Evolutionary conservation across 2,888 invertebrate species (phyloP), one percentile per base, ranked within the genome.

Genomic region (Yponomeuta cagnagella): DNA sequence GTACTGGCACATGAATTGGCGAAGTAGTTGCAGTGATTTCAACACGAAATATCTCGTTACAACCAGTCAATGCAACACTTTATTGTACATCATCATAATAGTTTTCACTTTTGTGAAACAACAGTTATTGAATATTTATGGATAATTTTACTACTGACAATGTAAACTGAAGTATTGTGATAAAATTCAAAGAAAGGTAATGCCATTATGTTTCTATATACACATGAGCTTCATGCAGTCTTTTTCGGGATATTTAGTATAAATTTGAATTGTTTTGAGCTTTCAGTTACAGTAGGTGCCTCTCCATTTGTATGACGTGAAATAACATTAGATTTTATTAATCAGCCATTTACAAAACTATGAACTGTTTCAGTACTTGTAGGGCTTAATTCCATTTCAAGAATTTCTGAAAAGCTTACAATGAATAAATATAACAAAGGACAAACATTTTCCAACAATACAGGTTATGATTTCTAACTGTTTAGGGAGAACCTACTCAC

Each of bases 211-310:
- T 12, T 58, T 65, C 30, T 65, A 31, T 30, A 30, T 33, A 65
- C 30, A 65, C 65, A 65, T 30, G 65, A 65, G 30, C 65, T 65
- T 65, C 64, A 65, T 10, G 65, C 65, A 65, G 65, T 65, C 65
- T 65, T 65, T 30, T 65, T 65, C 23, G 33, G 65, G 31, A 65
- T 58, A 58, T 43, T 33, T 58, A 58, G 52, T 58, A 15, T 58
- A 58, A 15, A 58, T 58, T 58, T 58, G 52, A 58, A 58, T 58
- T 58, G 10, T 58, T 58, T 58, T 58, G 52, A 58, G 52, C 52
- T 58, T 58, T 58, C 3, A 12, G 8, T 52, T 15, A 12, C 52
- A 52, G 52, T 37, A 37, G 37, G 5, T 58, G 12, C 52, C 15
- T 58, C 52, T 15, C 52, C 52, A 58, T 58, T 58, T 58, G 3